Evolutionary conservation across 2,797 vertebrate genomes (phyloP).

Genomic region (Scleropages formosus): DNA sequence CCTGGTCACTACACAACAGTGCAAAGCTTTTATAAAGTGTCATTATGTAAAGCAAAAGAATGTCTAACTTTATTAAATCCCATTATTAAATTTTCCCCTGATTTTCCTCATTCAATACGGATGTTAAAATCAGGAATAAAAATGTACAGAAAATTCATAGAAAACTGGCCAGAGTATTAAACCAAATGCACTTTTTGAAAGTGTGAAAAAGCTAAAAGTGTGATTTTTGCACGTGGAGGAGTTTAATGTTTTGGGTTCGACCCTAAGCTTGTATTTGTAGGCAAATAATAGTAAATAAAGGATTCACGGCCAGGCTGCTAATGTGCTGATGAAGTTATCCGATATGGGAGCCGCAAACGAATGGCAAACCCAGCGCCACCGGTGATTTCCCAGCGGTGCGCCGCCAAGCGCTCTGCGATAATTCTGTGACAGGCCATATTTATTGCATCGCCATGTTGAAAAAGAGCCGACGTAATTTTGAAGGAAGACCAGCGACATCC

Average conservation of each 20-base stretch:
- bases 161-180: not conserved
- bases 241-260: too few species aligned
- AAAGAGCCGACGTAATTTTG: conserved; percentile 19
- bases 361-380: conserved; percentile 17
- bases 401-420: conserved; percentile 24
- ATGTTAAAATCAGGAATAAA: too few species aligned
- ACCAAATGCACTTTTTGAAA: not conserved
- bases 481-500: conserved; percentile 11
- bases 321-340: not conserved
- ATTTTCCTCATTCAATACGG: too few species aligned
- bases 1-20: too few species aligned
- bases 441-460: not conserved
- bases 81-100: too few species aligned
- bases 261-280: not conserved
- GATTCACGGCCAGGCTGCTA: not conserved
- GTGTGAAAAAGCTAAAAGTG: not conserved
- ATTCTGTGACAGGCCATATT: conserved; percentile 15
- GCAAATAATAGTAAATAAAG: not conserved
- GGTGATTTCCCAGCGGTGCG: conserved; percentile 34
- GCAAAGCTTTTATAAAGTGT: too few species aligned
- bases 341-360: conserved; percentile 18
- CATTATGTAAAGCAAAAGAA: too few species aligned
- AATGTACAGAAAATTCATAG: too few species aligned
- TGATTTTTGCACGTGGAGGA: not conserved
- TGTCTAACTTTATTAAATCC: too few species aligned